Evolutionary conservation across 2,888 invertebrate genomes (phyloP), one percentile per base, ranked within the genome.

Genomic region (Heliconius ismenius): DNA sequence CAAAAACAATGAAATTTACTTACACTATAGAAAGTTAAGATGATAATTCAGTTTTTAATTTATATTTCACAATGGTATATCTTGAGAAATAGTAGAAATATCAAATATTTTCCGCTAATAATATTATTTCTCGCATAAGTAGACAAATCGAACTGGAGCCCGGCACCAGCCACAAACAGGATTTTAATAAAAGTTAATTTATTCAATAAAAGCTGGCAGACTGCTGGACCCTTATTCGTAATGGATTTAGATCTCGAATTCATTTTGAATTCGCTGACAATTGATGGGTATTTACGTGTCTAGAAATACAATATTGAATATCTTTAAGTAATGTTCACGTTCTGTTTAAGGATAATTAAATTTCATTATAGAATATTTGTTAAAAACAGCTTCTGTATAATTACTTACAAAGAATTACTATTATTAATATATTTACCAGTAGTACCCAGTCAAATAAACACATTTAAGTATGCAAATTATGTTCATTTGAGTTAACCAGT

Each of bases 121-220:
- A 78, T 76, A 78, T 70, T 78, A 77, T 77, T 79, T 74, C 78
- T 74, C 72, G 73, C 76, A 76, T 75, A 89, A 88, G 86, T 86
- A 85, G 86, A 87, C 86, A 87, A 87, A 86, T 86, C 83, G 85
- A 83, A 82, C 81, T 82, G 81, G 82, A 84, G 83, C 80, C 84
- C 65, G 60, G 67, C 28, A 54, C 73, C 65, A 62, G 75, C 73
- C 75, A 75, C 78, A 79, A 79, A 79, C 78, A 79, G 78, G 75
- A 78, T 89, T 91, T 91, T 91, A 91, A 92, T 92, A 91, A 91
- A 91, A 91, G 89, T 89, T 90, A 91, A 92, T 91, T 91, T 91
- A 92, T 92, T 91, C 91, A 90, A 92, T 92, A 91, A 92, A 88
- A 89, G 85, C 79, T 80, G 82, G 78, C 79, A 82, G 82, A 81